Evolutionary conservation across 2,888 invertebrate species (phyloP).

Genomic region (Clistopyga incitator): DNA sequence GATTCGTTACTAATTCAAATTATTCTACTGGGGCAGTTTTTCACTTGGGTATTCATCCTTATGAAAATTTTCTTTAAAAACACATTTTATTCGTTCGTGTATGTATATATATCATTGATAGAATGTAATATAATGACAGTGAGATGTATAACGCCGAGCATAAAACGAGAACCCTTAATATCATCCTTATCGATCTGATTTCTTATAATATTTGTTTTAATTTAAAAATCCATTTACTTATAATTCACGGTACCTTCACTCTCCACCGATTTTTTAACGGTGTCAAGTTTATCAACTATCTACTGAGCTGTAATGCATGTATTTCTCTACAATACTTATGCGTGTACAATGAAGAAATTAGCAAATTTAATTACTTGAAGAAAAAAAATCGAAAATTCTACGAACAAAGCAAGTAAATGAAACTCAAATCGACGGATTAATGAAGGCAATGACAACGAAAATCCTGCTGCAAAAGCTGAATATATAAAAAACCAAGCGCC

Average conservation of each 20-base stretch:
- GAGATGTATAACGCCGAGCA: constrained; percentile 84
- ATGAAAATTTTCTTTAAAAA: constrained; percentile 78
- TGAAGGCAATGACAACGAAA: constrained; percentile 3
- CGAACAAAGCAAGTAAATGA: neutral
- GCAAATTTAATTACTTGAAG: neutral
- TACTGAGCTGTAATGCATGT: constrained; percentile 52
- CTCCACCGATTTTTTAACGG: constrained; percentile 49
- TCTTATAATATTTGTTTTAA: constrained; percentile 40
- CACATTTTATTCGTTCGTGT: constrained; percentile 82
- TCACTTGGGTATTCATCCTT: constrained; percentile 11
- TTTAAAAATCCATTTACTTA: constrained; percentile 51
- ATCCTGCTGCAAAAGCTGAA: constrained; percentile 50
- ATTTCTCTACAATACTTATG: constrained; percentile 24
- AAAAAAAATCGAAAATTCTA: constrained; percentile 17
- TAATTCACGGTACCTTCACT: constrained; percentile 37
- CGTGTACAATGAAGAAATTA: constrained; percentile 27
- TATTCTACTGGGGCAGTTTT: neutral
- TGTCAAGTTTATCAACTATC: constrained; percentile 50
- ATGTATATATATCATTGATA: constrained; percentile 80
- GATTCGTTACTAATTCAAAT: too few relatives aligned
- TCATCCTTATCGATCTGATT: constrained; percentile 73
- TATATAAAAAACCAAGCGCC: constrained; percentile 40
- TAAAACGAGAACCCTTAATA: constrained; percentile 82
- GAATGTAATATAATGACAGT: constrained; percentile 83
- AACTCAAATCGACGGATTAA: constrained; percentile 1